Base-by-base conservation (phyloP, 1,140 invertebrate genomes). In the Pachypsylla venusta region DNA sequence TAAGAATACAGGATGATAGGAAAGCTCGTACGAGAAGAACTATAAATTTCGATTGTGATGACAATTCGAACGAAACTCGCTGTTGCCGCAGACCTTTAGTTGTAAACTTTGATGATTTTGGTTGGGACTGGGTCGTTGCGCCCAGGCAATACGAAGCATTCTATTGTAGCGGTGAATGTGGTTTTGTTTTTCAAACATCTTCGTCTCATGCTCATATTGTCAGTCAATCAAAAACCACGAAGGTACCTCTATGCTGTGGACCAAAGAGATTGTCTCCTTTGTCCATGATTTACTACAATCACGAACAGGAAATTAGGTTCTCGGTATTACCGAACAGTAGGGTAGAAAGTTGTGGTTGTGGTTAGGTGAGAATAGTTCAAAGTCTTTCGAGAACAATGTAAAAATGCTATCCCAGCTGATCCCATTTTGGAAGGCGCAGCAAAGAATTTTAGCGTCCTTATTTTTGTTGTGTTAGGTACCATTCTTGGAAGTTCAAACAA, bases 41-140 rank as follows among this genome's bases (percentile, higher is more conserved):
- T n/a, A 48, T 48, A 19, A 4, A 4, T 48, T 48, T 10, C 42
- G 42, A 48, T 48, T 89, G 87, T 71, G 81, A 85, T 61, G 85
- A 87, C 62, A 79, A 80, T 40, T 82, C 79, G 4, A 78, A 84
- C 58, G 87, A 93, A 66, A 78, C 80, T 2, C 77, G 87, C 22
- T 93, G 91, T 71, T 94, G 91, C 69, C 81, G 89, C 14, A 93
- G 93, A 70, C 87, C 89, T 1, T 77, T 98, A 16, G 88, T 87
- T 12, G 92, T 99, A 13, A 90, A 98, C 74, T 98, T 99, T 73
- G 87, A 86, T 64, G 88, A 91, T 63, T 93, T 98, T 67, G 93
- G 92, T 12, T 98, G 94, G 93, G 92, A 97, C 67, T 98, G 93
- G 87, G 93, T 98, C 66, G 92, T 99, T 28, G 93, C 93, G 0